A percentile compares a stretch with the other conserved stretches of the same genome.
Conservation (phyloP, 2,113 vertebrate species). For the Chaetura pelagica region DNA sequence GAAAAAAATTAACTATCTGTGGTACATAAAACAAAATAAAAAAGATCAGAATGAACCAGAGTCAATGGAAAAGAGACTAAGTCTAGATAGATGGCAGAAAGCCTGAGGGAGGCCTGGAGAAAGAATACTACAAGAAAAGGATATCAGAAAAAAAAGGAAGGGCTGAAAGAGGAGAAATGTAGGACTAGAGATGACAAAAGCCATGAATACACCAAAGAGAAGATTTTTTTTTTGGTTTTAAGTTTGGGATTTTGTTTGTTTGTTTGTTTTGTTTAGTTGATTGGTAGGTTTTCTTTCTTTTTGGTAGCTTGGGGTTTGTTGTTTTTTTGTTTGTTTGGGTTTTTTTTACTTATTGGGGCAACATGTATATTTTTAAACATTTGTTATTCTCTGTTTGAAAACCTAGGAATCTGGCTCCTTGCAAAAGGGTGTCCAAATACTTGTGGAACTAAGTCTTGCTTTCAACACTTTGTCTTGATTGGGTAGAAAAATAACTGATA, state of each 20-base stretch:
- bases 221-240: not conserved
- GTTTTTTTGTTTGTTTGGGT: too few species aligned
- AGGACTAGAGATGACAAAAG: not conserved
- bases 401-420: not conserved
- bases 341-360: not conserved
- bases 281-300: not conserved
- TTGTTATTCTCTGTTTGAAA: not conserved
- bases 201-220: not conserved
- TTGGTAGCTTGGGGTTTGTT: not conserved
- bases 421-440: not conserved
- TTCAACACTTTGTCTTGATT: not conserved
- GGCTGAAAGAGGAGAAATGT: not conserved
- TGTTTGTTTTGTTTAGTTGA: too few species aligned
- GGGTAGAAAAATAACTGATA: not conserved
- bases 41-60: constrained; percentile 47
- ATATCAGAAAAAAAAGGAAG: constrained; percentile 2
- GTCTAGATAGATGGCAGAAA: not conserved
- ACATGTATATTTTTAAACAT: not conserved
- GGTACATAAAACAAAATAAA: not conserved
- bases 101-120: constrained; percentile 60
- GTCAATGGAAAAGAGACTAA: constrained; percentile 27
- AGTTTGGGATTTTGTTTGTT: not conserved
- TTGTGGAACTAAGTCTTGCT: not conserved
- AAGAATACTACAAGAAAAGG: constrained; percentile 39
- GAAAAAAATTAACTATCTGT: not conserved